Evolutionary conservation across 2,888 invertebrate genomes (phyloP).

Genomic region (Rambutsinella grinnellia): DNA sequence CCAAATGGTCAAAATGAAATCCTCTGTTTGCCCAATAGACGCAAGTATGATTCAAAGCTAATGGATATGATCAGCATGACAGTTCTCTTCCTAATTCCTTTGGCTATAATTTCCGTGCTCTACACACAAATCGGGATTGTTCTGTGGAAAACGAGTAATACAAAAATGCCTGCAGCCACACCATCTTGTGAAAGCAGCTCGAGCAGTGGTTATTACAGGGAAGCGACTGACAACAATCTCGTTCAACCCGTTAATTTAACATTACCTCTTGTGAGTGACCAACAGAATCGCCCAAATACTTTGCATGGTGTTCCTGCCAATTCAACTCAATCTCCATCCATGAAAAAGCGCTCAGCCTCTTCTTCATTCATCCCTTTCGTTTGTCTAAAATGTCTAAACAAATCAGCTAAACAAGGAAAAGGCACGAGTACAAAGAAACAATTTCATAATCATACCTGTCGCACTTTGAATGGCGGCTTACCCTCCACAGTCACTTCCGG

Average conservation of each 20-base stretch:
- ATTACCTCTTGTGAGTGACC: slow-evolving; percentile 17
- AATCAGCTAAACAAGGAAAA: slow-evolving; percentile 4
- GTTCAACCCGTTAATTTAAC: slow-evolving; percentile 42
- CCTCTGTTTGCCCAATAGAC: slow-evolving; percentile 81
- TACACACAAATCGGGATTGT: slow-evolving; percentile 88
- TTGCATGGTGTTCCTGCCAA: slow-evolving; percentile 16
- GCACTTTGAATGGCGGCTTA: too few species aligned
- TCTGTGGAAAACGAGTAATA: slow-evolving; percentile 76
- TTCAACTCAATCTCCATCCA: slow-evolving; percentile 35
- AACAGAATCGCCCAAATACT: slow-evolving; percentile 8
- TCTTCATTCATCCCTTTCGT: slow-evolving; percentile 9
- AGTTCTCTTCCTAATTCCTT: slow-evolving; percentile 84
- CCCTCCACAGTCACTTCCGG: slow-evolving; percentile 18
- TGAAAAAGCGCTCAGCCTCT: slow-evolving; percentile 15
- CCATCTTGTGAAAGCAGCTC: slow-evolving; percentile 52
- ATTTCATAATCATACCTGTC: slow-evolving; percentile 18
- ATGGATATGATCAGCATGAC: slow-evolving; percentile 87
- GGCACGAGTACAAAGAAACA: slow-evolving; percentile 12
- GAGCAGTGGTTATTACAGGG: slow-evolving; percentile 31
- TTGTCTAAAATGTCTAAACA: slow-evolving; percentile 18
- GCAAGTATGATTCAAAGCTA: slow-evolving; percentile 82
- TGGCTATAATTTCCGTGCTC: slow-evolving; percentile 81
- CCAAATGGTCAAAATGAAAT: slow-evolving; percentile 75
- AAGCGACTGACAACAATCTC: slow-evolving; percentile 20
- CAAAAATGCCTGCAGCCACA: slow-evolving; percentile 48